Conservation (phyloP, 2,113 vertebrate genomes). For the Tragelaphus scriptus region DNA sequence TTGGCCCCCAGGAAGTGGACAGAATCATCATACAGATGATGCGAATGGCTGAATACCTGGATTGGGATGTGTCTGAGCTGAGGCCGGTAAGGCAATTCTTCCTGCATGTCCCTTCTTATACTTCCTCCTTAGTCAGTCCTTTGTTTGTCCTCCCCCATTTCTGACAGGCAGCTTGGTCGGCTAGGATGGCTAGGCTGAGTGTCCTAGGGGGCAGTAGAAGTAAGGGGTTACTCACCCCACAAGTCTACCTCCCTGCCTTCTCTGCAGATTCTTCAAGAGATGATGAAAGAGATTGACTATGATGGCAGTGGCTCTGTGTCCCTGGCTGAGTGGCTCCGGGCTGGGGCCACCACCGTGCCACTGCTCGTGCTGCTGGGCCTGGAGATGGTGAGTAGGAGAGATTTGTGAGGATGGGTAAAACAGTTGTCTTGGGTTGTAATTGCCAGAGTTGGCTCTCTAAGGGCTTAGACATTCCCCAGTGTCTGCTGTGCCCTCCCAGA, state of each 20-base stretch:
- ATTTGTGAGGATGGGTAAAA: not conserved
- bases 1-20: constrained; percentile 87
- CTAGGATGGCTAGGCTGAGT: not conserved
- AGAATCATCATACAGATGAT: constrained; percentile 93
- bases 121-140: not conserved
- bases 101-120: not conserved
- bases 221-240: not conserved
- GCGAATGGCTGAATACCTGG: constrained; percentile 90
- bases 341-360: constrained; percentile 92
- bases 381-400: constrained; percentile 80
- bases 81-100: constrained; percentile 82
- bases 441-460: not conserved
- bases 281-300: constrained; percentile 93
- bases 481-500: constrained; percentile 74
- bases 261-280: constrained; percentile 91
- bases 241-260: not conserved
- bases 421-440: not conserved
- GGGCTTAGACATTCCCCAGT: not conserved
- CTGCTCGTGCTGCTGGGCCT: constrained; percentile 92
- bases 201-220: not conserved
- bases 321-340: constrained; percentile 91
- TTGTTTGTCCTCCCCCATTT: not conserved
- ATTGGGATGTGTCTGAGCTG: constrained; percentile 92
- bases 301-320: constrained; percentile 90
- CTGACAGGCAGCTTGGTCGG: not conserved